Conservation (phyloP, 2,113 vertebrate genomes). For the Paramormyrops kingsleyae region DNA sequence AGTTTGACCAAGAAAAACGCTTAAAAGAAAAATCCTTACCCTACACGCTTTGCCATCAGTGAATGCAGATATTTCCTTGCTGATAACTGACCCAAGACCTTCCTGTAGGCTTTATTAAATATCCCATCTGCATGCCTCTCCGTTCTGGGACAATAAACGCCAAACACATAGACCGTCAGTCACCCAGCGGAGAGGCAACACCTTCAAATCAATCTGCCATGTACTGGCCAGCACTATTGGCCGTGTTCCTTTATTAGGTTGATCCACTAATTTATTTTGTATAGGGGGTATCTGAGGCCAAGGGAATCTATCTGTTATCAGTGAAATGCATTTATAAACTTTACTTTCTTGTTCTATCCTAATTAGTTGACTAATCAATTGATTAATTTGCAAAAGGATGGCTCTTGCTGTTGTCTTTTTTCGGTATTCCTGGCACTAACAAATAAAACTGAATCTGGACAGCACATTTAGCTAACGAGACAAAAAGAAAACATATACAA, state of each 20-base stretch:
- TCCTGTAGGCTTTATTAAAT: constrained; percentile 92
- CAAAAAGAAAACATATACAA: constrained; percentile 37
- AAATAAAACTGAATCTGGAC: constrained; percentile 29
- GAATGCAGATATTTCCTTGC: constrained; percentile 88
- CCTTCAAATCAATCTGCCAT: constrained; percentile 22
- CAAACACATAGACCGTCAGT: constrained; percentile 52
- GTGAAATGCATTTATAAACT: not conserved
- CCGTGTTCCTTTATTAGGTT: not conserved
- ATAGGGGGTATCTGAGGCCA: not conserved
- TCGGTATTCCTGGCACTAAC: constrained; percentile 11
- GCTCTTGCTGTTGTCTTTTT: not conserved
- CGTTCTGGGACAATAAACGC: constrained; percentile 61
- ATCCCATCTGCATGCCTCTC: constrained; percentile 82
- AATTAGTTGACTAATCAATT: not conserved
- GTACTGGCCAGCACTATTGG: constrained; percentile 11
- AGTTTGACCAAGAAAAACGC: constrained; percentile 36
- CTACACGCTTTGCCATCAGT: constrained; percentile 80
- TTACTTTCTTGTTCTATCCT: not conserved
- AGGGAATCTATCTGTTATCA: not conserved
- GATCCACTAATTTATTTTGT: not conserved
- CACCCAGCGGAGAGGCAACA: constrained; percentile 45
- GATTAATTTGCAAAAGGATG: not conserved
- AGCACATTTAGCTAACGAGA: constrained; percentile 37
- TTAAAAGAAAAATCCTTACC: constrained; percentile 68
- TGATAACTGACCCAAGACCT: constrained; percentile 82